Conservation (phyloP, 1,140 invertebrate genomes). For the Drosophila ambigua region DNA sequence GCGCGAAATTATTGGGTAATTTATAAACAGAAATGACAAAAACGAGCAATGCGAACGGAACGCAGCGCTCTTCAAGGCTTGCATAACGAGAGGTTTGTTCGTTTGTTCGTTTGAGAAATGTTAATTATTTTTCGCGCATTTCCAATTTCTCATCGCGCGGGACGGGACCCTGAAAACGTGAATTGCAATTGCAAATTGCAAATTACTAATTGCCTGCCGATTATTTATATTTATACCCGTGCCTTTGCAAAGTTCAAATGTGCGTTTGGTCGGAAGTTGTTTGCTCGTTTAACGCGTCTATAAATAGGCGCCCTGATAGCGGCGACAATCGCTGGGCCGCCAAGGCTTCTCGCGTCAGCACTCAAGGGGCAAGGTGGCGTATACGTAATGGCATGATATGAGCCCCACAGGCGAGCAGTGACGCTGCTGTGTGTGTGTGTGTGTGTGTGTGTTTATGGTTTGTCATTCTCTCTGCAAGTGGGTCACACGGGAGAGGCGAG, state of each 20-base stretch:
- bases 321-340: slow-evolving; percentile 29
- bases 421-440: slow-evolving; percentile 20
- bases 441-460: slow-evolving; percentile 23
- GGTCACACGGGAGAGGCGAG: slow-evolving; percentile 16
- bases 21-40: slow-evolving; percentile 24
- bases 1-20: slow-evolving; percentile 54
- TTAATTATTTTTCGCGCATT: slow-evolving; percentile 9
- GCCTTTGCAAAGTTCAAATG: slow-evolving; percentile 69
- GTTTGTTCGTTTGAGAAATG: slow-evolving; percentile 15
- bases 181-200: slow-evolving; percentile 41
- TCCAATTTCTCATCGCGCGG: slow-evolving; percentile 15
- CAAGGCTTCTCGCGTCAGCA: slow-evolving; percentile 13
- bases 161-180: slow-evolving; percentile 3
- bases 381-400: slow-evolving; percentile 65
- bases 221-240: slow-evolving; percentile 71
- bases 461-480: slow-evolving; percentile 24
- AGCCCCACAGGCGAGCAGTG: slow-evolving; percentile 16
- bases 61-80: slow-evolving; percentile 10
- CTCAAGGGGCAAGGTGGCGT: slow-evolving; percentile 53
- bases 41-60: too few relatives aligned
- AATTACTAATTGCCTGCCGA: slow-evolving; percentile 53
- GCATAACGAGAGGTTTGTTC: slow-evolving; percentile 17
- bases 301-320: slow-evolving; percentile 53
- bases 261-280: slow-evolving; percentile 74
- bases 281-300: slow-evolving; percentile 60